phyloP scores from a whole-genome alignment of 2,797 vertebrate species.

The Gephyroberyx darwinii region DNA sequence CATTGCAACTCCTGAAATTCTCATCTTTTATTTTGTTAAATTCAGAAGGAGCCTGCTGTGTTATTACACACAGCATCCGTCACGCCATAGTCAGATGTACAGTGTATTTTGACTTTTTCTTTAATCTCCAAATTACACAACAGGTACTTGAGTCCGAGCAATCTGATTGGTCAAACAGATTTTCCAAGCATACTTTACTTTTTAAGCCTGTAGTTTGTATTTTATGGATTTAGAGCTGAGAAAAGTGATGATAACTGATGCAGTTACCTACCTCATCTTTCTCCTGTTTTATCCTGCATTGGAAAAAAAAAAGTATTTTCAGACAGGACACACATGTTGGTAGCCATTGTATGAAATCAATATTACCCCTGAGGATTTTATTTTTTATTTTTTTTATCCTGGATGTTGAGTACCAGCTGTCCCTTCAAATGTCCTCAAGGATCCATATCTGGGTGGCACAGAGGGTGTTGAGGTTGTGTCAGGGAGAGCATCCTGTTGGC shows the following conservation, averaged over 20 bases:
- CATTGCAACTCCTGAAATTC: neutral
- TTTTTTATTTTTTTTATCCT: slow-evolving; percentile 47
- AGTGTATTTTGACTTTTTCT: too few species aligned
- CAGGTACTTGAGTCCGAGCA: neutral
- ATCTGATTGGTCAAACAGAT: neutral
- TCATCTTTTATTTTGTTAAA: neutral
- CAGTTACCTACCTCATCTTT: neutral
- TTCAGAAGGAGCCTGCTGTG: too few species aligned
- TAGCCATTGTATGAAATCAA: slow-evolving; percentile 14
- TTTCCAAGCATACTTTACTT: neutral
- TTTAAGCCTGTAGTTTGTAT: neutral
- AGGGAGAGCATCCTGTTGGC: slow-evolving; percentile 71
- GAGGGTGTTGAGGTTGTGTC: slow-evolving; percentile 51
- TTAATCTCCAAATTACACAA: neutral
- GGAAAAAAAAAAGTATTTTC: neutral
- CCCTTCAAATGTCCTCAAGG: slow-evolving; percentile 50
- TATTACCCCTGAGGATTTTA: slow-evolving; percentile 36
- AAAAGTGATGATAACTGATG: neutral
- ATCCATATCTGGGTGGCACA: slow-evolving; percentile 53
- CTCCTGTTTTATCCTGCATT: neutral
- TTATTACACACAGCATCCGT: too few species aligned
- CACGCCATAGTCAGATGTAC: too few species aligned
- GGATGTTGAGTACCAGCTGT: slow-evolving; percentile 42
- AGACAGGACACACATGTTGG: slow-evolving; percentile 26
- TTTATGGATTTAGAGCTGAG: neutral